Evolutionary conservation across 2,797 vertebrate genomes (phyloP).

Genomic region (Gastrophryne carolinensis): DNA sequence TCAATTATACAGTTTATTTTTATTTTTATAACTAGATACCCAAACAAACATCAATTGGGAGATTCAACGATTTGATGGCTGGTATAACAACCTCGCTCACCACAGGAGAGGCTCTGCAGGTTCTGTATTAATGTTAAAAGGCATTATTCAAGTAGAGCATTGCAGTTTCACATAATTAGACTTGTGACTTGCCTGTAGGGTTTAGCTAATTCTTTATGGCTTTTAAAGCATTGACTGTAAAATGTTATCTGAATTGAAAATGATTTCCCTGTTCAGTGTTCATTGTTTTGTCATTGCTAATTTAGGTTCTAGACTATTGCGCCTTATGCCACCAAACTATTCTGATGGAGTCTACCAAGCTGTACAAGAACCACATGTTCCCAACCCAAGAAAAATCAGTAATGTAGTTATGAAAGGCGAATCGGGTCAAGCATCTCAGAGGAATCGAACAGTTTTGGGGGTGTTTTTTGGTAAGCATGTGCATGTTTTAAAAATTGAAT

Average conservation of each 20-base stretch:
- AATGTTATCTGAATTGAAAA: too few species aligned
- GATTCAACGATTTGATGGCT: conserved; percentile 88
- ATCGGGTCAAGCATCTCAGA: conserved; percentile 72
- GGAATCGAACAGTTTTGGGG: conserved; percentile 83
- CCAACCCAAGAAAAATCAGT: conserved; percentile 84
- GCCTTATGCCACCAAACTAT: conserved; percentile 82
- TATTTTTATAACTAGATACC: conserved; percentile 63
- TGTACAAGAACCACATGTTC: conserved; percentile 73
- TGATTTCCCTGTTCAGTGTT: too few species aligned
- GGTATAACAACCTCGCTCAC: conserved; percentile 89
- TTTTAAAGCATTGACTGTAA: too few species aligned
- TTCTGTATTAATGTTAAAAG: conserved; percentile 62
- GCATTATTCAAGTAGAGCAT: not conserved
- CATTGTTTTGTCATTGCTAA: not conserved
- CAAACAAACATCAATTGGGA: conserved; percentile 75
- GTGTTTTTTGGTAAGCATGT: conserved; percentile 85
- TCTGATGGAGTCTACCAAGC: conserved; percentile 84
- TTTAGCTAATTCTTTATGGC: too few species aligned
- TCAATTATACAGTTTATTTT: not conserved
- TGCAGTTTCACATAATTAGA: not conserved
- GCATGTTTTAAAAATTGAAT: too few species aligned
- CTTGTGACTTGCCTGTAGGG: too few species aligned
- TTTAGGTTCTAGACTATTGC: conserved; percentile 79
- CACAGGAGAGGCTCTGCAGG: conserved; percentile 77
- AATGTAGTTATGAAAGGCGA: conserved; percentile 59